Base-by-base conservation (phyloP, 2,113 vertebrate species). In the Actinemys pallida region DNA sequence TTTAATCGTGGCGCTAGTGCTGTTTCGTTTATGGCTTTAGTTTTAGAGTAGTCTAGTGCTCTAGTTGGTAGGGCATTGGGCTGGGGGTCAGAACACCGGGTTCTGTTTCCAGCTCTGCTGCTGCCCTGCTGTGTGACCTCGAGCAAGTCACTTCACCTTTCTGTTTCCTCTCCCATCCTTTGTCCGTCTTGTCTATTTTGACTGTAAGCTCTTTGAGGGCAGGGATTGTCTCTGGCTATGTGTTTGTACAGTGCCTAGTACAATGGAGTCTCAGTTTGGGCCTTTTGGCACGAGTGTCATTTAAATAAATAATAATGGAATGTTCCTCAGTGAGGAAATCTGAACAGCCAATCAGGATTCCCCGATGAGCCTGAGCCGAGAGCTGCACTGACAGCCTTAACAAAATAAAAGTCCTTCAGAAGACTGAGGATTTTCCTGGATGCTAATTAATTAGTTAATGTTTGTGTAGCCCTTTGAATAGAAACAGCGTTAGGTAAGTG, bases 331-430 rank as follows among this genome's bases (percentile, higher is more conserved):
- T 50, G 35, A 72, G 65, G 65, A 39, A 72, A 22, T 39, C n/a
- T 72, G 75, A 85, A 50, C 42, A n/a, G 53, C 82, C 75, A 3
- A 10, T 86, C 27, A n/a, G 85, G 53, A 25, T 72, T 86, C 56
- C 83, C 31, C 90, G 79, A 53, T 89, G 89, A 89, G n/a, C 81
- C 84, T 89, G 89, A 89, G n/a, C 81, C 82, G 56, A 88, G 45
- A 52, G 9, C 56, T 88, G 90, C 52, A 52, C 65, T 3, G 2
- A 16, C 89, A 93, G 86, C n/a, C 69, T 96, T 89, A 88, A 86
- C 87, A 78, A 91, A 93, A 87, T 45, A 84, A 78, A 91, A 87
- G 20, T 81, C 57, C 83, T 88, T 94, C 89, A 88, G 59, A 90
- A 78, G 72, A 50, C 50, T 39, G 62, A 93, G 31, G 0, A 0